A percentile compares a stretch with the other conserved stretches of the same genome.
These are phyloP conservation scores for Procapra przewalskii DNA, from an alignment of 2,113 vertebrate genomes.

Conservation along the genomic window DNA sequence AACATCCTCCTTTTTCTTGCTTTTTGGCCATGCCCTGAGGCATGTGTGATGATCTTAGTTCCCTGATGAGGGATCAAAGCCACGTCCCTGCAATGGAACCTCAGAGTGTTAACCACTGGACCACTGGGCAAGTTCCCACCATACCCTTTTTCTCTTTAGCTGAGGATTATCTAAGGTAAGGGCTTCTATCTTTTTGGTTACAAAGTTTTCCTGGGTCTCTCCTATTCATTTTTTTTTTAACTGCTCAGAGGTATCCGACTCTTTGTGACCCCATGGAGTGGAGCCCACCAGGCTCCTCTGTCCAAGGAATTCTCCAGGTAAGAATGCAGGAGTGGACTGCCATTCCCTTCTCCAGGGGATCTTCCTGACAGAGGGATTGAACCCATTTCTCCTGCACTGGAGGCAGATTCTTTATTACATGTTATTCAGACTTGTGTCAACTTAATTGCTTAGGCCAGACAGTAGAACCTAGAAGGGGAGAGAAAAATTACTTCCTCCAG, in stretches of 20 bases:
- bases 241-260: background rate
- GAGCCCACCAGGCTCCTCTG: background rate
- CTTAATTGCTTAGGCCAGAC: background rate
- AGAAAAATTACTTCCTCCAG: background rate
- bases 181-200: background rate
- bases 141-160: background rate
- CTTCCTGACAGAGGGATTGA: background rate
- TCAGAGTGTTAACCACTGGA: background rate
- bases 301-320: background rate
- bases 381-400: background rate
- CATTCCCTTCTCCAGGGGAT: background rate
- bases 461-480: background rate
- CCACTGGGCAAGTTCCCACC: background rate
- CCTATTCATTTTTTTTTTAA: background rate
- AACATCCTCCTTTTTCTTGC: background rate
- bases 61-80: background rate
- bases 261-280: background rate
- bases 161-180: background rate
- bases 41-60: background rate
- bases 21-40: background rate
- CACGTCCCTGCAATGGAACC: background rate
- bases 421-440: background rate
- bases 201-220: background rate
- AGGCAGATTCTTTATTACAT: background rate
- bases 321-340: background rate